These are phyloP conservation scores for Exephanes ischioxanthus DNA, from an alignment of 2,888 invertebrate species.

Conservation along the genomic window DNA sequence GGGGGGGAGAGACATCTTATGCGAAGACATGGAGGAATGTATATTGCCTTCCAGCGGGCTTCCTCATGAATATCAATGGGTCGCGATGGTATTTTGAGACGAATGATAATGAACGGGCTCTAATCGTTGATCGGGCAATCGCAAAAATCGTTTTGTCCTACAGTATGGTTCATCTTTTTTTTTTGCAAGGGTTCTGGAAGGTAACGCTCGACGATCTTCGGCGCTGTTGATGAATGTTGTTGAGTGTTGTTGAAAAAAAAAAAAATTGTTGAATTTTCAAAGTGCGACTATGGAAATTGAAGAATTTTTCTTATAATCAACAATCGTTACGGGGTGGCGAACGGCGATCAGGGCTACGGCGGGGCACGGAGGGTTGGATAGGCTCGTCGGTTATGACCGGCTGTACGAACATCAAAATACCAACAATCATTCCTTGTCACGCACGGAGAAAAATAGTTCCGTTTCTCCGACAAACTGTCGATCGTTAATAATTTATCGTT, in stretches of 20 bases:
- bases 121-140: conserved; percentile 5
- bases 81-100: conserved; percentile 10
- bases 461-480: no score
- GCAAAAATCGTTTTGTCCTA: neutral
- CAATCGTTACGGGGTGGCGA: conserved; percentile 38
- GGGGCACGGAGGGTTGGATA: conserved; percentile 37
- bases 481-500: no score
- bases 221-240: no score
- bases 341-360: neutral
- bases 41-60: conserved; percentile 3
- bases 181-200: neutral
- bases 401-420: no score
- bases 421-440: no score
- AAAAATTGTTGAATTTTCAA: no score
- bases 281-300: conserved; percentile 50
- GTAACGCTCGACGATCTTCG: neutral
- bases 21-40: conserved; percentile 43
- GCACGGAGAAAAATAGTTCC: no score
- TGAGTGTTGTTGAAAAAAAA: no score
- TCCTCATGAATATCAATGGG: conserved; percentile 18
- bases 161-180: neutral
- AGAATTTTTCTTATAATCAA: conserved; percentile 29
- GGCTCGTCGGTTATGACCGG: conserved; percentile 5
- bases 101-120: conserved; percentile 1
- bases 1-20: neutral